A percentile compares a stretch with the other conserved stretches of the same genome.
These are phyloP conservation scores for Botia almorhae DNA, from an alignment of 2,797 vertebrate species.

Conservation along the genomic window DNA sequence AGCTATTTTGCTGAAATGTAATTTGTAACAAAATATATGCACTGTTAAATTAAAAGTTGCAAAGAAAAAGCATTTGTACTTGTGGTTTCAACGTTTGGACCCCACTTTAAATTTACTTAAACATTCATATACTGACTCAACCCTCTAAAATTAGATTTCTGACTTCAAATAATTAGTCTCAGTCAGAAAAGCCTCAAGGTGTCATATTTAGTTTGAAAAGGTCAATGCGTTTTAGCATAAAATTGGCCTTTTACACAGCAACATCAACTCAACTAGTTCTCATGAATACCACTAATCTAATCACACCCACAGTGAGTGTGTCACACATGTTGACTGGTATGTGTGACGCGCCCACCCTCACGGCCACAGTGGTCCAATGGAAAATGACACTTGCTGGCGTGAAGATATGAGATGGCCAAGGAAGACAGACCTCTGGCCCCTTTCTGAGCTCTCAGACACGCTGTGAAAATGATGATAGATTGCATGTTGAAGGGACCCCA, in stretches of 20 bases:
- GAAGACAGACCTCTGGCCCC: conserved; percentile 75
- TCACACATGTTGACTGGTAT: conserved; percentile 60
- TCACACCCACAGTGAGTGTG: conserved; percentile 18
- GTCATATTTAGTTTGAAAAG: conserved; percentile 15
- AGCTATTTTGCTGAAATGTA: background rate
- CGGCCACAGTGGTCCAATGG: conserved; percentile 72
- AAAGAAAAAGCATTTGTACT: too few relatives aligned
- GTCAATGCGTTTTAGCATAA: background rate
- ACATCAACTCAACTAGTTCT: background rate
- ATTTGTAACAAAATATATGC: background rate
- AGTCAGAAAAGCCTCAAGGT: background rate
- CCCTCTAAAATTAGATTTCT: background rate
- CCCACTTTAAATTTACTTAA: background rate
- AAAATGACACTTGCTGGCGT: conserved; percentile 73
- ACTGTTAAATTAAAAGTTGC: background rate
- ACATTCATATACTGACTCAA: background rate
- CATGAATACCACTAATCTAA: conserved; percentile 19
- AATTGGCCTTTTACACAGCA: conserved; percentile 2
- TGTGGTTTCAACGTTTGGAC: too few relatives aligned
- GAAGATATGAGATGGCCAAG: conserved; percentile 77
- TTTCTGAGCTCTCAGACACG: conserved; percentile 54
- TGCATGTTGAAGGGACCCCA: conserved; percentile 61
- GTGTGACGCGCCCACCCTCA: conserved; percentile 59
- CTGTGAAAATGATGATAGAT: conserved; percentile 77
- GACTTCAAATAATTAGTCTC: background rate